Conservation (phyloP, 2,113 vertebrate genomes). For the Centropus unirufus region DNA sequence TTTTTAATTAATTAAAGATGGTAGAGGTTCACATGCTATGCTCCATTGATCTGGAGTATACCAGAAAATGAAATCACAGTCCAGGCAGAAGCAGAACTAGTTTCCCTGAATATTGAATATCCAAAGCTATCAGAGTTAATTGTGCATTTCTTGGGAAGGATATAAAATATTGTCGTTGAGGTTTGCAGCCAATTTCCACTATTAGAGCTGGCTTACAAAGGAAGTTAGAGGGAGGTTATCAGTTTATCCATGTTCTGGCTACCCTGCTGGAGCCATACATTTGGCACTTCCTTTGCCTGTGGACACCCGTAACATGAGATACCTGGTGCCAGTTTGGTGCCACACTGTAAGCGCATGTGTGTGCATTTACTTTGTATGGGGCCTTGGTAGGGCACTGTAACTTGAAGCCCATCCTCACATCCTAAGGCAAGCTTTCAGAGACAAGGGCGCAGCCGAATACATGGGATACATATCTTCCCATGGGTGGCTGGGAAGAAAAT, state of each 20-base stretch:
- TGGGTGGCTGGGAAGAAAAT: neutral
- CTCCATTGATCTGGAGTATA: neutral
- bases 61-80: neutral
- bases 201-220: neutral
- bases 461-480: neutral
- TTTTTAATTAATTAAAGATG: neutral
- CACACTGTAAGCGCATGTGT: neutral
- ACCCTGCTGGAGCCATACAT: neutral
- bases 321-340: neutral
- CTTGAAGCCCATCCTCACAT: neutral
- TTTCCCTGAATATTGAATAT: neutral
- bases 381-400: neutral
- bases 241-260: neutral
- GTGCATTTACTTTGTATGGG: neutral
- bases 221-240: neutral
- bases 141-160: constrained; percentile 6
- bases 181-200: constrained; percentile 28
- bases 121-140: neutral
- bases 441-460: neutral
- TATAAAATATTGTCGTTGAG: neutral
- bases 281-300: neutral
- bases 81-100: neutral
- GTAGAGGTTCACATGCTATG: neutral
- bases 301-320: neutral
- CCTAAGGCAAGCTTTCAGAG: neutral